A percentile compares a stretch with the other conserved stretches of the same genome.
phyloP scores from a whole-genome alignment of 2,888 invertebrate genomes.

The Tuberolachnus salignus region DNA sequence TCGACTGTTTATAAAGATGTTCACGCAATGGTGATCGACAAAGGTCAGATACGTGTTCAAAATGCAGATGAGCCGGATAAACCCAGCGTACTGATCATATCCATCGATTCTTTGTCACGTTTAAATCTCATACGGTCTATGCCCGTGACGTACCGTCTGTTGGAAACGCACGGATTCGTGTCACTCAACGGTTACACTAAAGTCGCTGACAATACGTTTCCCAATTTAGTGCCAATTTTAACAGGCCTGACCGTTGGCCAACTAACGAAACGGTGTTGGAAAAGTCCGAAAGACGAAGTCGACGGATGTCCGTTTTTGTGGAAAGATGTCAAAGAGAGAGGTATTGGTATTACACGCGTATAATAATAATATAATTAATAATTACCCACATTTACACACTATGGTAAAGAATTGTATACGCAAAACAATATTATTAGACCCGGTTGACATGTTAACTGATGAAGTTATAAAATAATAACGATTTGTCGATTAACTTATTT shows the following conservation, averaged over 20 bases:
- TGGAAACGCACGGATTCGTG: conserved; percentile 74
- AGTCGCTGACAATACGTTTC: conserved; percentile 88
- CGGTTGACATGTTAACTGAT: no score
- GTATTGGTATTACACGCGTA: conserved; percentile 59
- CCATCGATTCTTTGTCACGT: conserved; percentile 84
- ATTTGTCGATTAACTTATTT: no score
- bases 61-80: conserved; percentile 23
- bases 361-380: neutral
- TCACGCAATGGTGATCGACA: conserved; percentile 66
- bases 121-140: conserved; percentile 78
- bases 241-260: conserved; percentile 68
- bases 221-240: conserved; percentile 83
- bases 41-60: conserved; percentile 61
- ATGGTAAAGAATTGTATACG: no score
- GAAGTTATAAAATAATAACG: no score
- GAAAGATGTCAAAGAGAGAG: conserved; percentile 69
- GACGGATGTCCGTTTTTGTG: conserved; percentile 79
- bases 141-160: conserved; percentile 72
- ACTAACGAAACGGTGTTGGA: conserved; percentile 58
- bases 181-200: conserved; percentile 77
- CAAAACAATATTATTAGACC: no score
- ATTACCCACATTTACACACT: no score
- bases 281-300: conserved; percentile 63
- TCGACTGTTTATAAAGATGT: conserved; percentile 66
- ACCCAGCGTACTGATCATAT: conserved; percentile 75